A percentile compares a stretch with the other conserved stretches of the same genome.
These are phyloP conservation scores for Agelas oroides DNA, from an alignment of 37 sponge, comb jelly and placozoan genomes.

Conservation along the genomic window DNA sequence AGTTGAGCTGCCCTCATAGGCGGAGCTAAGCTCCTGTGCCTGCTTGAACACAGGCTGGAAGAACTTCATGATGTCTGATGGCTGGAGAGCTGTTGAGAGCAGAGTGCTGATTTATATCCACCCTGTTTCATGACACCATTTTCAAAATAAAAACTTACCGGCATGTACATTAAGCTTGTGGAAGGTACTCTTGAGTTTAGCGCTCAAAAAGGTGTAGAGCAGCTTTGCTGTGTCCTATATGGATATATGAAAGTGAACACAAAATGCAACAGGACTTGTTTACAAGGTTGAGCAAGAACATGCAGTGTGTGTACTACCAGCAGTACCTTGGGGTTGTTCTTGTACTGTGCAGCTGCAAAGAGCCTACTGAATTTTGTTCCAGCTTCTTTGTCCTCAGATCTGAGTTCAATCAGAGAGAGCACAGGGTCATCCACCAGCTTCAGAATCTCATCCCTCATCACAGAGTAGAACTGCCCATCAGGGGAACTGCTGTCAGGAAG, in stretches of 20 bases:
- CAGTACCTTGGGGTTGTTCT: constrained; percentile 58
- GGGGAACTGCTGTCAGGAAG: neutral
- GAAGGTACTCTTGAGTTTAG: constrained; percentile 64
- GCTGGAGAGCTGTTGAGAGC: constrained; percentile 46
- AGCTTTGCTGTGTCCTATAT: constrained; percentile 56
- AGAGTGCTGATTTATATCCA: neutral
- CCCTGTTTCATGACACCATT: too few relatives aligned
- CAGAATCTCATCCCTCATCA: constrained; percentile 36
- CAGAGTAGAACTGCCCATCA: constrained; percentile 28
- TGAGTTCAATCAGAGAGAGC: constrained; percentile 43
- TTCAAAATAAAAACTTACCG: constrained; percentile 35
- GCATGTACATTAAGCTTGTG: constrained; percentile 90
- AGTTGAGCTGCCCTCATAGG: constrained; percentile 3
- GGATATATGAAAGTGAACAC: neutral
- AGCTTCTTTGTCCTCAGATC: constrained; percentile 4
- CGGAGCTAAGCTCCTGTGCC: constrained; percentile 32
- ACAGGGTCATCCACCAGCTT: constrained; percentile 38
- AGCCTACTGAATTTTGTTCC: neutral
- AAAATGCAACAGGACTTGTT: too few relatives aligned
- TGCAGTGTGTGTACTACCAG: too few relatives aligned
- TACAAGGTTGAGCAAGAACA: too few relatives aligned
- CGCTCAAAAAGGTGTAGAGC: constrained; percentile 51
- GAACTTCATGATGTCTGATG: constrained; percentile 50
- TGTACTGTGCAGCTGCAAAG: constrained; percentile 34
- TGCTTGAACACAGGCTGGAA: constrained; percentile 56